Percentiles rank a stretch among this genome's conserved stretches.
Evolutionary conservation across 1,140 invertebrate species (phyloP).

Genomic region (Conopomorpha cramerella): DNA sequence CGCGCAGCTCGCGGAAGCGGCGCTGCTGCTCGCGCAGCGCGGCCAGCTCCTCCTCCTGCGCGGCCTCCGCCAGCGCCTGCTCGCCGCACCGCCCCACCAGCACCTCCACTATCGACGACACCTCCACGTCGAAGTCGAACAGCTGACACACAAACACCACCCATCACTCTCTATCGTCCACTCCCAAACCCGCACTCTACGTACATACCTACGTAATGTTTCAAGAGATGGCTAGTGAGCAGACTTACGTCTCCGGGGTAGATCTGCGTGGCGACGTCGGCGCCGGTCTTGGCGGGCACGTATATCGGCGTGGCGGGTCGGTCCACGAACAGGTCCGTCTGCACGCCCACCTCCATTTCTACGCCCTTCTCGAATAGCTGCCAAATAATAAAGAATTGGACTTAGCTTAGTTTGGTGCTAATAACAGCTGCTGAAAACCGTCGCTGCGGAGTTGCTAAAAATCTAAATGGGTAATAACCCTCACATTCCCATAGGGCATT

Average conservation of each 20-base stretch:
- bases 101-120: slow-evolving; percentile 84
- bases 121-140: slow-evolving; percentile 90
- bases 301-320: slow-evolving; percentile 75
- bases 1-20: slow-evolving; percentile 74
- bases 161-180: no score
- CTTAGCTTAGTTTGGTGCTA: no score
- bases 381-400: no score
- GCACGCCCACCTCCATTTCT: slow-evolving; percentile 75
- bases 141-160: no score
- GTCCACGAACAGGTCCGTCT: slow-evolving; percentile 86
- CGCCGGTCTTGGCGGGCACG: slow-evolving; percentile 76
- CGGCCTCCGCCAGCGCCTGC: slow-evolving; percentile 81
- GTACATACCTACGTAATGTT: no score
- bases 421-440: no score
- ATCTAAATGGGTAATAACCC: no score
- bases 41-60: slow-evolving; percentile 78
- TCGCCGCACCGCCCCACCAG: slow-evolving; percentile 87
- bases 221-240: no score
- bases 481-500: no score
- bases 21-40: slow-evolving; percentile 77
- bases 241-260: slow-evolving; percentile 82
- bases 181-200: no score
- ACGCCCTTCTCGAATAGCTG: slow-evolving; percentile 71
- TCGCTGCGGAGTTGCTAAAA: no score
- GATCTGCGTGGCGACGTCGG: slow-evolving; percentile 84